phyloP scores from a whole-genome alignment of 1,140 invertebrate genomes.

The Drosophila eugracilis region DNA sequence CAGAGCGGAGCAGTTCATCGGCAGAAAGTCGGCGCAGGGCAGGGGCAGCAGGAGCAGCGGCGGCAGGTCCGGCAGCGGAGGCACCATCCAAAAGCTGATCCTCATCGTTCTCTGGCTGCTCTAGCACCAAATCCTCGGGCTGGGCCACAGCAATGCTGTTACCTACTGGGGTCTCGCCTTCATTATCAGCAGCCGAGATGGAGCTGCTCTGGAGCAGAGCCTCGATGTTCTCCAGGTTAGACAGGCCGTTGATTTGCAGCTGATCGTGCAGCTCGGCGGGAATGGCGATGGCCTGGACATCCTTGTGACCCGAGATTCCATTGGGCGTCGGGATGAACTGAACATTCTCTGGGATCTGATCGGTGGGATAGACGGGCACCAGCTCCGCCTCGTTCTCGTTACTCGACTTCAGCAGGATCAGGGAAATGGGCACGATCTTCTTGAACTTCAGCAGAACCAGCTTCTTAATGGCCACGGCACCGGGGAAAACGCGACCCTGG shows the following conservation, averaged over 20 bases:
- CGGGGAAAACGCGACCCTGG: constrained; percentile 75
- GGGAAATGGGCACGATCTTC: constrained; percentile 78
- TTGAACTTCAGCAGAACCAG: constrained; percentile 81
- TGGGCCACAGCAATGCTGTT: constrained; percentile 70
- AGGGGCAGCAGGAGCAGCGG: background rate
- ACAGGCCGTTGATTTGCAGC: constrained; percentile 71
- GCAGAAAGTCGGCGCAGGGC: constrained; percentile 59
- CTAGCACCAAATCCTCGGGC: constrained; percentile 63
- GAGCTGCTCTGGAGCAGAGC: constrained; percentile 70
- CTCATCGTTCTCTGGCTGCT: constrained; percentile 73
- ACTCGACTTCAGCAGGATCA: constrained; percentile 75
- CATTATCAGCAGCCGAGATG: constrained; percentile 37
- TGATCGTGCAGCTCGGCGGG: constrained; percentile 78
- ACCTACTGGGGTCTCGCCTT: constrained; percentile 42
- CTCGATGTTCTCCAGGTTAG: constrained; percentile 81
- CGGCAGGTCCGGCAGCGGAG: background rate
- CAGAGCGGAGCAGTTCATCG: constrained; percentile 65
- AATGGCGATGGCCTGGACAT: constrained; percentile 81
- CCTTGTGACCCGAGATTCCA: constrained; percentile 79
- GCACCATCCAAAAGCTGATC: constrained; percentile 66
- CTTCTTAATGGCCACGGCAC: constrained; percentile 80
- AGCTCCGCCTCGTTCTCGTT: constrained; percentile 80
- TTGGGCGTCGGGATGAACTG: constrained; percentile 82
- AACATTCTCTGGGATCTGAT: constrained; percentile 78
- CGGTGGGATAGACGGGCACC: constrained; percentile 79